Percentiles rank a stretch among this genome's conserved stretches.
Conservation (phyloP, 2,888 invertebrate genomes). For the Drosophila tripunctata region DNA sequence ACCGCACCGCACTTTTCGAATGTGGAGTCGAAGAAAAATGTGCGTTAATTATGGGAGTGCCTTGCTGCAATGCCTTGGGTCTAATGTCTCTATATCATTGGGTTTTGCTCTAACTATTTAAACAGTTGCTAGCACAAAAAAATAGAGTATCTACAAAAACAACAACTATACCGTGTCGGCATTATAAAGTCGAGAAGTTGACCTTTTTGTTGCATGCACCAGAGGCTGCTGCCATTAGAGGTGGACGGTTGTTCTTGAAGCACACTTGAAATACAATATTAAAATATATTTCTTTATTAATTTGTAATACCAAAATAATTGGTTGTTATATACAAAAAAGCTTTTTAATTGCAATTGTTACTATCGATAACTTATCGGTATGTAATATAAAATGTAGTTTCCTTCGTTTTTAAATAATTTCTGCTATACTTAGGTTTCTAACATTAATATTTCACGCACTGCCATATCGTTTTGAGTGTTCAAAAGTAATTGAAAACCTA, state of each 20-base stretch:
- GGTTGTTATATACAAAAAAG: too few species aligned
- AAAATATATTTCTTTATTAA: too few species aligned
- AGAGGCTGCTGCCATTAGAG: conserved; percentile 1
- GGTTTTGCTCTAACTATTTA: conserved; percentile 37
- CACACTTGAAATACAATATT: too few species aligned
- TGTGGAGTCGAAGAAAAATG: conserved; percentile 19
- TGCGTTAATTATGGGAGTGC: conserved; percentile 63
- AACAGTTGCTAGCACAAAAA: conserved; percentile 22
- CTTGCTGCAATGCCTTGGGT: conserved; percentile 32
- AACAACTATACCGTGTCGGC: conserved; percentile 34
- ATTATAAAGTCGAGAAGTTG: conserved; percentile 39
- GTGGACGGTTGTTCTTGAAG: background rate
- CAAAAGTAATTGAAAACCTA: too few species aligned
- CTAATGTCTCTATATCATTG: conserved; percentile 62
- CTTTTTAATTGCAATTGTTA: too few species aligned
- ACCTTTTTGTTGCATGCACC: background rate
- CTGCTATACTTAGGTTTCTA: too few species aligned
- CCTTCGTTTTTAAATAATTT: background rate
- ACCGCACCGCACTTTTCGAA: conserved; percentile 11
- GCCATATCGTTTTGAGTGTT: background rate
- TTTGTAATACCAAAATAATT: too few species aligned
- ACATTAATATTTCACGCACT: too few species aligned
- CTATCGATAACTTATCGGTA: background rate
- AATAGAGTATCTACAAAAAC: background rate
- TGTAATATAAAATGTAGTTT: background rate